Evolutionary conservation across 2,888 invertebrate genomes (phyloP), one percentile per base, ranked within the genome.

Genomic region (Sicus ferrugineus): DNA sequence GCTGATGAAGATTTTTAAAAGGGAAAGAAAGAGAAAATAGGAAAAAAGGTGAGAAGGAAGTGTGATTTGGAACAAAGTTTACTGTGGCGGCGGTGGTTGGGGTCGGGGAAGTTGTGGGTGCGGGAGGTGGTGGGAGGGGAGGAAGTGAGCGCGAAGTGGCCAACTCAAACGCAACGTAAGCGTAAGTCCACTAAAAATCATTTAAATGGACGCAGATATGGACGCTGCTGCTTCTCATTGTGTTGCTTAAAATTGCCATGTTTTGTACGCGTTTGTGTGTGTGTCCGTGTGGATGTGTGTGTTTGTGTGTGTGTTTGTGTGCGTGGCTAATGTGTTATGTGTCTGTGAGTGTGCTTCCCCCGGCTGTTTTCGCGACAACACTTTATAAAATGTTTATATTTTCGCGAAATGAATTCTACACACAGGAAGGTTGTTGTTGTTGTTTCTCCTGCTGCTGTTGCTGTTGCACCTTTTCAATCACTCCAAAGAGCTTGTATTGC

Each of bases 401-500:
- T 63, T 62, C 62, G 68, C 50, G 69, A 63, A 71, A 71, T 65
- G 64, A 65, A 16, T 67, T 48, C 42, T 38, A 67, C 42, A 68
- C 54, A 67, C 64, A 65, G 69, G 46, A 7, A 34, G 23, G 23
- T 42, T 48, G 19, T 38, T 48, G 5, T 38, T 11, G n/a, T n/a
- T n/a, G n/a, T 61, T 63, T 70, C 73, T 73, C 73, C 76, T 76
- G 75, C 76, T 76, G 75, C 75, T 78, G 75, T 26, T 54, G 2
- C 26, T 3, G 54, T 77, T 77, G 75, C 76, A 75, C 74, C 78
- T 73, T 80, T 78, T 81, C 81, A 82, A 82, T 82, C 81, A 82
- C 81, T 81, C 78, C 80, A 77, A 72, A 74, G 71, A 52, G 52
- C 34, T 30, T 30, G 28, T 16, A 46, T 58, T 56, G n/a, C 19